Conservation (phyloP, 2,797 vertebrate species). For the Danio tinwini region DNA sequence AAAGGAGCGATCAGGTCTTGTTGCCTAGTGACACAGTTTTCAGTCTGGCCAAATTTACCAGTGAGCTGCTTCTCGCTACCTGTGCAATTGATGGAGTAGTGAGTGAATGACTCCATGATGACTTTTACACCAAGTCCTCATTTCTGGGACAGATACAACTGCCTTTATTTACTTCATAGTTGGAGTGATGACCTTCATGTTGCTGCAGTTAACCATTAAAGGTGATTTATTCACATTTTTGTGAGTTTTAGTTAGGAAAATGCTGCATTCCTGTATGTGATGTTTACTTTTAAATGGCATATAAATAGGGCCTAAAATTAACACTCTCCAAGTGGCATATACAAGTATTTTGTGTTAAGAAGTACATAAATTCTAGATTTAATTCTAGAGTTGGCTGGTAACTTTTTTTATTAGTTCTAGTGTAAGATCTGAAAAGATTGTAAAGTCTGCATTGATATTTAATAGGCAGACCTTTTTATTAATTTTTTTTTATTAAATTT, state of each 20-base stretch:
- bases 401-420: too few relatives aligned
- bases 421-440: too few relatives aligned
- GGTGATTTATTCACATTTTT: not conserved
- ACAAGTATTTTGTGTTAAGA: too few relatives aligned
- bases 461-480: too few relatives aligned
- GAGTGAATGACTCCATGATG: conserved; percentile 22
- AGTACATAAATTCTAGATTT: too few relatives aligned
- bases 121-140: conserved; percentile 23
- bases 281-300: not conserved
- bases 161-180: not conserved
- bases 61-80: conserved; percentile 55
- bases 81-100: conserved; percentile 37
- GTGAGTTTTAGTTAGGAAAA: not conserved
- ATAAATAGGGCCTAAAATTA: too few relatives aligned
- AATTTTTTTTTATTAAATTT: too few relatives aligned
- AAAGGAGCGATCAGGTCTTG: conserved; percentile 91
- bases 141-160: conserved; percentile 20
- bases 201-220: not conserved
- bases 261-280: not conserved
- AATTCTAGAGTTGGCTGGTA: too few relatives aligned
- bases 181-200: not conserved
- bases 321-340: too few relatives aligned
- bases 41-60: conserved; percentile 68
- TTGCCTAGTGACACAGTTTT: conserved; percentile 85
- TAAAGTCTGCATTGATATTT: too few relatives aligned